Evolutionary conservation across 1,140 invertebrate genomes (phyloP), one percentile per base, ranked within the genome.

Genomic region (Drosophila burlai): DNA sequence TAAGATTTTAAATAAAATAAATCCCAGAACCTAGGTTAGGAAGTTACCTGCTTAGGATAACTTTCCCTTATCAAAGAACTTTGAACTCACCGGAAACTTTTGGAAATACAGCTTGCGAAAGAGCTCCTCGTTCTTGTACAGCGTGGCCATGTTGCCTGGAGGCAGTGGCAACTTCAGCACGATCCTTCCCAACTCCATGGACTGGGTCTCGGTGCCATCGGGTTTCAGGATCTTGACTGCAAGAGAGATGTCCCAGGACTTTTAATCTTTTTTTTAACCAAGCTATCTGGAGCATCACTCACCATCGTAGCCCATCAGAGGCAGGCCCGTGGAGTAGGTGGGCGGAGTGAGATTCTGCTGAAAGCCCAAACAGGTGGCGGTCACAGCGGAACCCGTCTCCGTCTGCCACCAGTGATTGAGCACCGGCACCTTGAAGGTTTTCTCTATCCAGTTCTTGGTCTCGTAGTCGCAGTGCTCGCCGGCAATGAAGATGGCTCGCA

Each of bases 321-420:
- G 95, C 92, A 96, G 94, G 7, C 97, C 97, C 2, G 96, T 95
- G 7, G 95, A 95, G 72, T 95, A 95, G 65, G 95, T 96, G 7
- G 95, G 95, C 3, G 96, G 95, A 71, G 94, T 94, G 29, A 93
- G 81, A 63, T 58, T 93, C 31, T 93, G 95, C 7, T 95, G 95
- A 10, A 97, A 94, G 5, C 97, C 97, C 13, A 97, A 81, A 93
- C 97, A 98, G 1, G 96, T 95, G 0, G 97, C 96, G 0, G 97
- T 98, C 15, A 99, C 97, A 0, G 97, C 95, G 72, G 97, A 97
- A 0, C 98, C 98, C 0, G 97, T 97, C 94, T 99, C 98, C 43
- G 92, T 98, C 93, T 99, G 98, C 98, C 98, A 99, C 98, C 98
- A 99, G 91, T 99, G 96, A 93, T 99, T 98, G 21, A 98, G 89